A percentile compares a stretch with the other conserved stretches of the same genome.
Conservation (phyloP, 2,888 invertebrate species). For the Idaea aversata region DNA sequence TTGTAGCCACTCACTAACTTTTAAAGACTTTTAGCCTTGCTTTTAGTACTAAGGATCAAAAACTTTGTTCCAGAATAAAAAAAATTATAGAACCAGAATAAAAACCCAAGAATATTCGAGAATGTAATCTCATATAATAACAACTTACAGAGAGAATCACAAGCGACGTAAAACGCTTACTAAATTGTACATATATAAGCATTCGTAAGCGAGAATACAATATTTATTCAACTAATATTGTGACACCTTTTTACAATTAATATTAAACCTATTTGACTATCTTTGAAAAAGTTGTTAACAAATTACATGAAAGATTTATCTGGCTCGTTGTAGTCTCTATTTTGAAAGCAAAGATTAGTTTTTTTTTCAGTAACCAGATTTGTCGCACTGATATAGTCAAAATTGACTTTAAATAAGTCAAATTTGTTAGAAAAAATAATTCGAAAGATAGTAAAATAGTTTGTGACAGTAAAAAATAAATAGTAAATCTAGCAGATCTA, state of each 20-base stretch:
- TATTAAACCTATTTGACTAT: not conserved
- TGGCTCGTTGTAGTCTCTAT: too few species aligned
- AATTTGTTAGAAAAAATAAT: too few species aligned
- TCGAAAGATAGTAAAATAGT: slow-evolving; percentile 11
- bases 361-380: slow-evolving; percentile 13
- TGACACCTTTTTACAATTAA: slow-evolving; percentile 33
- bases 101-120: slow-evolving; percentile 45
- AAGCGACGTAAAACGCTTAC: slow-evolving; percentile 47
- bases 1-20: too few species aligned
- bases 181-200: slow-evolving; percentile 25
- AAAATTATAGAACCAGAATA: slow-evolving; percentile 42
- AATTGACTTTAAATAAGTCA: too few species aligned
- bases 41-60: too few species aligned
- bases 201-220: slow-evolving; percentile 2
- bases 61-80: slow-evolving; percentile 15
- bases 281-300: too few species aligned
- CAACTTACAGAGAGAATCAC: slow-evolving; percentile 65
- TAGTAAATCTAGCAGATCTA: slow-evolving; percentile 75
- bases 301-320: too few species aligned
- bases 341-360: slow-evolving; percentile 22
- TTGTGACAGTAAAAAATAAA: slow-evolving; percentile 32
- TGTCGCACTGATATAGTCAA: not conserved
- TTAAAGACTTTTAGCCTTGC: too few species aligned
- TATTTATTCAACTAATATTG: slow-evolving; percentile 29
- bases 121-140: slow-evolving; percentile 73